Percentiles rank a stretch among this genome's conserved stretches.
These are phyloP conservation scores for Andrena minutula DNA, from an alignment of 2,888 invertebrate genomes.

Conservation along the genomic window DNA sequence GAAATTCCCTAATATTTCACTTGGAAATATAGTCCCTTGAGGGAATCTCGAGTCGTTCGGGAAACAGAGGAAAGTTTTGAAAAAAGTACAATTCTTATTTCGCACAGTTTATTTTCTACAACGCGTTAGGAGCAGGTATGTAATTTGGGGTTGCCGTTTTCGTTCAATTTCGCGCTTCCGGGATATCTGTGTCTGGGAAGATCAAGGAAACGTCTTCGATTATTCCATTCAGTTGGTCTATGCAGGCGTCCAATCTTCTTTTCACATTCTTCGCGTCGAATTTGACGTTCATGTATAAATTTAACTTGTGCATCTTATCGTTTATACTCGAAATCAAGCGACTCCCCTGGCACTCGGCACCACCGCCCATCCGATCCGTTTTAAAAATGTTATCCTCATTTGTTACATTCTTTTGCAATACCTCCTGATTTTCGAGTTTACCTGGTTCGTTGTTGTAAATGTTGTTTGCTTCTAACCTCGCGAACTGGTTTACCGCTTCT, in stretches of 20 bases:
- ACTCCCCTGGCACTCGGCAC: slow-evolving; percentile 23
- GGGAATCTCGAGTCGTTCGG: background rate
- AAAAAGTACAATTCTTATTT: background rate
- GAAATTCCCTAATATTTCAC: slow-evolving; percentile 43
- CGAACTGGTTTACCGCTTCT: background rate
- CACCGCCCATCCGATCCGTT: slow-evolving; percentile 28
- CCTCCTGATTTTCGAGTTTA: background rate
- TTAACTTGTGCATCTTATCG: slow-evolving; percentile 21
- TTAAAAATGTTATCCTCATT: background rate
- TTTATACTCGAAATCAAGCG: slow-evolving; percentile 16
- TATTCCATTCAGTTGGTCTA: slow-evolving; percentile 68
- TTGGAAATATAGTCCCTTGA: background rate
- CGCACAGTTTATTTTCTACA: background rate
- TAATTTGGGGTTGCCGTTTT: background rate
- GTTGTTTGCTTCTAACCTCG: slow-evolving; percentile 3
- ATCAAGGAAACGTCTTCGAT: slow-evolving; percentile 63
- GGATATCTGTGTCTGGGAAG: slow-evolving; percentile 19
- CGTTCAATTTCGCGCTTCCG: background rate
- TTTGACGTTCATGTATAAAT: slow-evolving; percentile 40
- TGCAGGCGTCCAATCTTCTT: slow-evolving; percentile 56
- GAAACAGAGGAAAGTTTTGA: background rate
- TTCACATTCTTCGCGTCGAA: slow-evolving; percentile 30
- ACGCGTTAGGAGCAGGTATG: background rate
- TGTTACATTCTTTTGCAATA: background rate
- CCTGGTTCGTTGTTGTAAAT: background rate